Percentiles rank a stretch among this genome's conserved stretches.
These are phyloP conservation scores for Eira barbara DNA, from an alignment of 2,113 vertebrate species.

Conservation along the genomic window DNA sequence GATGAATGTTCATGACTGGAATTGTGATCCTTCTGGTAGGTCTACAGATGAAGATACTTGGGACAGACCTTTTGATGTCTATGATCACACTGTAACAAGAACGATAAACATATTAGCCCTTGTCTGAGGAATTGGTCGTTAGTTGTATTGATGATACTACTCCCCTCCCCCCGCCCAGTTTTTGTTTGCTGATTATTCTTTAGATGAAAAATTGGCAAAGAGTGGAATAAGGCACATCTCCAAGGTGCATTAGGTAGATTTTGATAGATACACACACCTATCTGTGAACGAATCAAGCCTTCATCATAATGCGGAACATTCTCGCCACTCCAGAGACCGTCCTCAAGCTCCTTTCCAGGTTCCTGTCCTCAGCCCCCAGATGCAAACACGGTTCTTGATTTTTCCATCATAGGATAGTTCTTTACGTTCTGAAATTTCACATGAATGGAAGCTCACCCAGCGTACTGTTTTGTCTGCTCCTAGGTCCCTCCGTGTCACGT, in stretches of 20 bases:
- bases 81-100: background rate
- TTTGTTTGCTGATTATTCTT: background rate
- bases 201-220: background rate
- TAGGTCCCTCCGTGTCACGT: background rate
- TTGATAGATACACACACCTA: background rate
- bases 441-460: background rate
- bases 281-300: background rate
- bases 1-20: background rate
- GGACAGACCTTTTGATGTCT: background rate
- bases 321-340: background rate
- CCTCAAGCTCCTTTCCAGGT: background rate
- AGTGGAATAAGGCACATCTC: background rate
- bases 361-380: background rate
- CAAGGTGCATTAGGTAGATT: background rate
- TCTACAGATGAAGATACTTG: background rate
- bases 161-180: accelerated
- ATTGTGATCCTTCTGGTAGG: background rate
- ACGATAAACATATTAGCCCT: background rate
- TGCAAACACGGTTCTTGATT: background rate
- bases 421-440: background rate
- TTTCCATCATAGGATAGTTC: background rate
- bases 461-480: background rate
- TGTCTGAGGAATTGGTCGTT: background rate
- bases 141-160: background rate
- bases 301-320: background rate